Evolutionary conservation across 2,113 vertebrate genomes (phyloP).

Genomic region (Crypturellus undulatus): DNA sequence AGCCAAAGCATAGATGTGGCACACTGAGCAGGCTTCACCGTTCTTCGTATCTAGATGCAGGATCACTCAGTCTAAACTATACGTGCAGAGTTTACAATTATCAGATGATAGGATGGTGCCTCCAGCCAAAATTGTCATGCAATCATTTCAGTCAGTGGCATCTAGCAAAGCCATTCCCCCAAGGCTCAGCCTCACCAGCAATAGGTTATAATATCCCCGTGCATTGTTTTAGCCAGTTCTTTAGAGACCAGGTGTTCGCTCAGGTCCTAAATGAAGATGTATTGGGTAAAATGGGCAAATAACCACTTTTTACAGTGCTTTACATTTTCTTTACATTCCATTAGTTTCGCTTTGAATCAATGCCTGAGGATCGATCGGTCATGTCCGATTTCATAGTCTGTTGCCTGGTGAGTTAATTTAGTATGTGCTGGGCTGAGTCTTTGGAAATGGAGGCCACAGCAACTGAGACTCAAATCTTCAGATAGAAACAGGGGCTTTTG

Average conservation of each 20-base stretch:
- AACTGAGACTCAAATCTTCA: neutral
- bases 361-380: conserved; percentile 79
- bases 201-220: neutral
- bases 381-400: conserved; percentile 81
- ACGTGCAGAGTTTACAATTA: conserved; percentile 78
- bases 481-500: neutral
- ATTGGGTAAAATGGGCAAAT: conserved; percentile 13
- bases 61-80: conserved; percentile 30
- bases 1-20: neutral
- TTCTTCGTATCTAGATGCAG: conserved; percentile 28
- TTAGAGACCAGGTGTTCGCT: neutral
- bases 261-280: conserved; percentile 10
- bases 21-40: neutral
- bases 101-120: conserved; percentile 73
- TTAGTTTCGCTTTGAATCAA: conserved; percentile 66
- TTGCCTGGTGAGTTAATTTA: conserved; percentile 67
- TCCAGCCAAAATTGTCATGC: conserved; percentile 75
- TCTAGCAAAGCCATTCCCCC: conserved; percentile 64
- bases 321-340: conserved; percentile 68
- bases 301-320: neutral
- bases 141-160: conserved; percentile 76
- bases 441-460: conserved; percentile 21
- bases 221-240: conserved; percentile 12
- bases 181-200: conserved; percentile 3
- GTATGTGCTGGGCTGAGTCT: conserved; percentile 5